Evolutionary conservation across 2,113 vertebrate species (phyloP).

Genomic region (Otus sunia): DNA sequence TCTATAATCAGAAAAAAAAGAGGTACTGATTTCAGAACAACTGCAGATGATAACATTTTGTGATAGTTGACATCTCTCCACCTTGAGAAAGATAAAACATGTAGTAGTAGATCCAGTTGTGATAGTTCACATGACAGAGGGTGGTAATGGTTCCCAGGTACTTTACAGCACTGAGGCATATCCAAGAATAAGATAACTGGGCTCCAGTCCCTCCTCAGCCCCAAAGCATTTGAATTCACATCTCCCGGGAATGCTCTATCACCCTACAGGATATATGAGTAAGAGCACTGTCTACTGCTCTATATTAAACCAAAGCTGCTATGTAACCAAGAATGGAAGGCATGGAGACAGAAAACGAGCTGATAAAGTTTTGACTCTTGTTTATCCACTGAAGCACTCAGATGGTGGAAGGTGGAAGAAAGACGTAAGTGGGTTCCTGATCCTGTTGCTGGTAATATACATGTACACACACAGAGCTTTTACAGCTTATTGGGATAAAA

Average conservation of each 20-base stretch:
- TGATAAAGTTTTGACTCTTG: background rate
- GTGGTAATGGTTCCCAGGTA: background rate
- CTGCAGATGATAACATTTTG: background rate
- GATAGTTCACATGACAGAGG: background rate
- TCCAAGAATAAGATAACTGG: background rate
- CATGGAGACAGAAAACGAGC: background rate
- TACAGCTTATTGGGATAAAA: background rate
- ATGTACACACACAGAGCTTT: background rate
- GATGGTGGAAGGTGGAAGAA: background rate
- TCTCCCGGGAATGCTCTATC: background rate
- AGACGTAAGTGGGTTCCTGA: background rate
- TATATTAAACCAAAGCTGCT: background rate
- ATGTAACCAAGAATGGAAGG: background rate
- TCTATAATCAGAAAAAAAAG: background rate
- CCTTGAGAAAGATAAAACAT: background rate
- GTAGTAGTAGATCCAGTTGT: background rate
- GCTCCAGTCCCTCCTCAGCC: background rate
- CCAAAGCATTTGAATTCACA: background rate
- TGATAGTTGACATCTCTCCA: background rate
- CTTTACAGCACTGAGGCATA: background rate
- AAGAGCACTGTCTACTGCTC: background rate
- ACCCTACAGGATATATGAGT: background rate
- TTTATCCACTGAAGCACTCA: background rate
- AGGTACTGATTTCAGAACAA: background rate
- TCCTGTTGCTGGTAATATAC: background rate